These are phyloP conservation scores for Cantharis lateralis DNA, from an alignment of 2,888 invertebrate species.

Conservation along the genomic window DNA sequence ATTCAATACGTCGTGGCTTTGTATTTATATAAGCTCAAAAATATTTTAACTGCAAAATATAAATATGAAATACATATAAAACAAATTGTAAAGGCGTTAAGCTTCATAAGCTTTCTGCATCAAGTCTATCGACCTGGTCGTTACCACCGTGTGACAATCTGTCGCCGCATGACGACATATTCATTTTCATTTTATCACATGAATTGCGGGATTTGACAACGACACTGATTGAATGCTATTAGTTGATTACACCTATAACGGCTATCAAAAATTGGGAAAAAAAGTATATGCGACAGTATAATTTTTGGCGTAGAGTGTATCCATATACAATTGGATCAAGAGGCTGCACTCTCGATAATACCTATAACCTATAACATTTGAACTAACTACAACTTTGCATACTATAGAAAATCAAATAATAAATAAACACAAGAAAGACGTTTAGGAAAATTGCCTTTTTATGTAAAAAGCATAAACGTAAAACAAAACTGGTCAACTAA, in stretches of 20 bases:
- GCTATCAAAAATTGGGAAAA: neutral
- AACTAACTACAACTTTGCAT: neutral
- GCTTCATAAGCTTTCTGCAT: conserved; percentile 21
- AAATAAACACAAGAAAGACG: neutral
- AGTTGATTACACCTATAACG: conserved; percentile 48
- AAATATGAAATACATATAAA: neutral
- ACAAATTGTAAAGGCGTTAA: conserved; percentile 9
- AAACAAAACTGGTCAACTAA: conserved; percentile 20
- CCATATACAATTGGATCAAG: neutral
- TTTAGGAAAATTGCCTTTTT: conserved; percentile 4
- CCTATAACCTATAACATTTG: neutral
- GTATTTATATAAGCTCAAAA: neutral
- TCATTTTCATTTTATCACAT: conserved; percentile 54
- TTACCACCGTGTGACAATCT: conserved; percentile 48
- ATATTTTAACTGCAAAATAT: neutral
- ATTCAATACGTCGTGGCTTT: conserved; percentile 31
- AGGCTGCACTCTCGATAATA: neutral
- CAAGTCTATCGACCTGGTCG: conserved; percentile 36
- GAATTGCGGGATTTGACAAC: conserved; percentile 53
- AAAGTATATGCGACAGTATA: neutral
- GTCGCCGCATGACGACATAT: conserved; percentile 46
- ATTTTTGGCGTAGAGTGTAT: neutral
- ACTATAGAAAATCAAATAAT: neutral
- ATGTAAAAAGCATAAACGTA: conserved; percentile 5
- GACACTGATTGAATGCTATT: conserved; percentile 55